phyloP scores from a whole-genome alignment of 2,888 invertebrate species.

The Cataglyphis altisquamis region DNA sequence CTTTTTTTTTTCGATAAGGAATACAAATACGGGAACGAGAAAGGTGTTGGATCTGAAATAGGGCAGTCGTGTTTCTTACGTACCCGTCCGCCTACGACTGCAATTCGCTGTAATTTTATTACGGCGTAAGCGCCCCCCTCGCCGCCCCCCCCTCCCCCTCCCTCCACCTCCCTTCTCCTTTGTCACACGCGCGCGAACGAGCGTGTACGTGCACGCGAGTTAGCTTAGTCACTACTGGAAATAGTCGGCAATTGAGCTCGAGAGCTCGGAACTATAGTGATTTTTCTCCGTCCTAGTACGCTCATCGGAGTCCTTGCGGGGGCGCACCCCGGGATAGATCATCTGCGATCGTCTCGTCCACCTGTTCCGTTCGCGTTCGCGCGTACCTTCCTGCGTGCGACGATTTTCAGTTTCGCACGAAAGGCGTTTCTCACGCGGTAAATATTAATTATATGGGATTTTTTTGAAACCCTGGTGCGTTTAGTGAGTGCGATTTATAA shows the following conservation, averaged over 20 bases:
- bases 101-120: slow-evolving; percentile 73
- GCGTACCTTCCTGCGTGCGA: background rate
- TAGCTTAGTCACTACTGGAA: slow-evolving; percentile 75
- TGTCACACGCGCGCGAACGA: slow-evolving; percentile 58
- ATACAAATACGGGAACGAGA: slow-evolving; percentile 34
- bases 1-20: background rate
- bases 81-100: slow-evolving; percentile 78
- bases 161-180: rapidly evolving
- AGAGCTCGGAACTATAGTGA: slow-evolving; percentile 46
- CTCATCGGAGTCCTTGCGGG: slow-evolving; percentile 16
- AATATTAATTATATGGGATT: background rate
- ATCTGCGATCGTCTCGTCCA: background rate
- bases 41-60: slow-evolving; percentile 75
- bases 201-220: slow-evolving; percentile 54
- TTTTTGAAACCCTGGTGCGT: background rate
- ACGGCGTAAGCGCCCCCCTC: slow-evolving; percentile 49
- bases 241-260: slow-evolving; percentile 69
- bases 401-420: background rate
- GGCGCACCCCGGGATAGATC: slow-evolving; percentile 5
- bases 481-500: background rate
- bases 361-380: slow-evolving; percentile 6
- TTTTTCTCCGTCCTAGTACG: slow-evolving; percentile 51
- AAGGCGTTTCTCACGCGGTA: background rate
- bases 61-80: slow-evolving; percentile 70
- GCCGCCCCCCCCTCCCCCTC: background rate